Evolutionary conservation across 2,888 invertebrate species (phyloP), one percentile per base, ranked within the genome.

Genomic region (Aproaerema taeniolella): DNA sequence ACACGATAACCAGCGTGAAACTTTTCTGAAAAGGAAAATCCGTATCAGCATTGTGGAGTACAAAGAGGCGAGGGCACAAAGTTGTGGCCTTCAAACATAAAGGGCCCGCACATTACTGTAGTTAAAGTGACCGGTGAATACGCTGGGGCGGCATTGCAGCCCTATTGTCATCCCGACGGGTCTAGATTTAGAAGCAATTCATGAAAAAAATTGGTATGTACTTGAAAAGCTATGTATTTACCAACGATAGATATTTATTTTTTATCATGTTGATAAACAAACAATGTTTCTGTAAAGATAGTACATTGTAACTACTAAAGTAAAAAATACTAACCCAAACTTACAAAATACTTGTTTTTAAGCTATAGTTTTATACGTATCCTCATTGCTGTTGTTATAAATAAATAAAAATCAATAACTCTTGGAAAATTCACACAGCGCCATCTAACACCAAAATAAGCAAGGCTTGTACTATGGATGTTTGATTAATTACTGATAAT

Each of bases 51-150:
- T 58, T 58, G 55, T 61, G 49, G 38, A 45, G 45, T 39, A 59
- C 61, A 71, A 64, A 67, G 61, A 58, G 63, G 57, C 20, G 12
- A 44, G 35, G 41, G 51, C 43, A 53, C 53, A 55, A 68, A 71
- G 64, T 69, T 64, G 60, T 58, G 62, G 62, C 62, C 66, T 61
- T 64, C 56, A 53, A 46, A 62, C 60, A 75, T 71, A 74, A 69
- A 72, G 71, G 66, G 64, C 71, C 73, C 76, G 74, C 74, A 74
- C 68, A 64, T 70, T 61, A 58, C 52, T 52, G 57, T 61, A 66
- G 67, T 66, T 65, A 60, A 64, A 72, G 67, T 73, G 74, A 74
- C 69, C 76, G 68, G 55, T 64, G 67, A 72, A 69, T 66, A 56
- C 61, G 64, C 51, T 61, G 55, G 57, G 57, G 56, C 64, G 61